phyloP scores from a whole-genome alignment of 1,140 invertebrate genomes.

The Solenopsis invicta region DNA sequence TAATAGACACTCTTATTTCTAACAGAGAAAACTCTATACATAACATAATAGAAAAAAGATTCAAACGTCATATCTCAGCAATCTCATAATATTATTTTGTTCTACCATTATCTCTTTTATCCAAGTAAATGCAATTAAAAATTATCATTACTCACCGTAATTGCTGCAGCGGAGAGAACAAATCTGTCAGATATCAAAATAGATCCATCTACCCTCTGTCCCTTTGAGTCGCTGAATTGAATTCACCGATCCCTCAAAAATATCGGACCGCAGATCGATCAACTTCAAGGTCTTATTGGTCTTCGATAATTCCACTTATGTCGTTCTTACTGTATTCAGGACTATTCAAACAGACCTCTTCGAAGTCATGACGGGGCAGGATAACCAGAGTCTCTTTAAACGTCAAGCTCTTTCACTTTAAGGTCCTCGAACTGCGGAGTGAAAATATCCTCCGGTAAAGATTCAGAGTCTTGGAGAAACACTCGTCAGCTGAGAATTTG shows the following conservation, averaged over 20 bases:
- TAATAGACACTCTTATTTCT: not conserved
- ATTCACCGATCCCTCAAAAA: slow-evolving; percentile 51
- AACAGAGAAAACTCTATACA: not conserved
- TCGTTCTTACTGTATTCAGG: slow-evolving; percentile 35
- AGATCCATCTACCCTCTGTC: slow-evolving; percentile 55
- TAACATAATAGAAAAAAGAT: not conserved
- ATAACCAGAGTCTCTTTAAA: slow-evolving; percentile 48
- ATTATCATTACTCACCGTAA: slow-evolving; percentile 35
- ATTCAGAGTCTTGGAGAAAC: slow-evolving; percentile 21
- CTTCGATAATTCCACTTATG: slow-evolving; percentile 59
- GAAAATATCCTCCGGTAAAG: slow-evolving; percentile 14
- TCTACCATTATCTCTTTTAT: not conserved
- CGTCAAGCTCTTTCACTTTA: slow-evolving; percentile 40
- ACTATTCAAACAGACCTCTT: slow-evolving; percentile 48
- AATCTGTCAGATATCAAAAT: slow-evolving; percentile 55
- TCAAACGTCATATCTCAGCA: not conserved
- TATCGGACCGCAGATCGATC: slow-evolving; percentile 41
- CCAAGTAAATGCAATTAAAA: slow-evolving; percentile 24
- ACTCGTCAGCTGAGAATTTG: slow-evolving; percentile 26
- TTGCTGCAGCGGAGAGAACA: not conserved
- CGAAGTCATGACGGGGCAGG: slow-evolving; percentile 10
- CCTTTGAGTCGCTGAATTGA: slow-evolving; percentile 29
- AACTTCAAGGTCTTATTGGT: slow-evolving; percentile 56
- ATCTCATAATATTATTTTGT: too few relatives aligned
- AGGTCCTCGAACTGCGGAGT: slow-evolving; percentile 1